Evolutionary conservation across 2,888 invertebrate genomes (phyloP).

Genomic region (Carterocephalus palaemon): DNA sequence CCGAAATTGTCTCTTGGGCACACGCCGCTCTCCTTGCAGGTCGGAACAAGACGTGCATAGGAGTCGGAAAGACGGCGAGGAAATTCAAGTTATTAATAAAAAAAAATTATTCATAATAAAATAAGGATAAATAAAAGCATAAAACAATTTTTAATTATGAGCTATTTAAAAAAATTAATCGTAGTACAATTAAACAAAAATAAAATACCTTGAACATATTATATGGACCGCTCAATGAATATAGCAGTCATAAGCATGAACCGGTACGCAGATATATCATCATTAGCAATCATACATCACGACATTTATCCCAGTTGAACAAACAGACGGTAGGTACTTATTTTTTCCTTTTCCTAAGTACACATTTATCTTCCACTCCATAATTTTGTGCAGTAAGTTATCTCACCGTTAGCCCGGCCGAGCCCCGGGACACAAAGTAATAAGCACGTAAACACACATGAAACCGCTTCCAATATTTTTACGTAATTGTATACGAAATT

Average conservation of each 20-base stretch:
- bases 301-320: constrained; percentile 17
- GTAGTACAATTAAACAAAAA: too few species aligned
- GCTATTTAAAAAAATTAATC: too few species aligned
- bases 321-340: constrained; percentile 18
- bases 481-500: constrained; percentile 63
- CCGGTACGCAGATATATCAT: constrained; percentile 8
- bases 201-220: background rate
- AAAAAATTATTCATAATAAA: too few species aligned
- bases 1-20: constrained; percentile 53
- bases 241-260: background rate
- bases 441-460: constrained; percentile 65
- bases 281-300: constrained; percentile 19
- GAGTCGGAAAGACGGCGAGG: too few species aligned
- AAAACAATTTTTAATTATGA: too few species aligned
- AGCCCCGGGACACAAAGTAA: constrained; percentile 61
- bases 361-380: constrained; percentile 16
- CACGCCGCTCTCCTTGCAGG: constrained; percentile 26
- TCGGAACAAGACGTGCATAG: constrained; percentile 3
- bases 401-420: constrained; percentile 56
- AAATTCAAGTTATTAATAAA: too few species aligned
- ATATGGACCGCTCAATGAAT: background rate
- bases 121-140: too few species aligned
- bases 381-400: constrained; percentile 39
- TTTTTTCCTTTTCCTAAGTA: constrained; percentile 21
- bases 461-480: constrained; percentile 58